Percentiles rank a stretch among this genome's conserved stretches.
phyloP scores from a whole-genome alignment of 2,888 invertebrate species.

The Clostera curtula region DNA sequence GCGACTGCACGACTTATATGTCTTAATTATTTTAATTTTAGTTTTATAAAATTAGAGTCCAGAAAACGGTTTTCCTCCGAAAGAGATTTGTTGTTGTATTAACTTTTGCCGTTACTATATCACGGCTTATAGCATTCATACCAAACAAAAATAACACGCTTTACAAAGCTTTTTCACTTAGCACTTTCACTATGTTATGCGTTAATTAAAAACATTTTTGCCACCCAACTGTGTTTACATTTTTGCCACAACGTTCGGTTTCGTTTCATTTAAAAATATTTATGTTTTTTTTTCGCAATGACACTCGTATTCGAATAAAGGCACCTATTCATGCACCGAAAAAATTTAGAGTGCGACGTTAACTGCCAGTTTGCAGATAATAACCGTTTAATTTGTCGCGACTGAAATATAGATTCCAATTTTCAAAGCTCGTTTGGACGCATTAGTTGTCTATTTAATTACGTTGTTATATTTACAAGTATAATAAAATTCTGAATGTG shows the following conservation, averaged over 20 bases:
- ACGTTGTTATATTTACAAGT: constrained; percentile 4
- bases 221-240: background rate
- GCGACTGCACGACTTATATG: too few relatives aligned
- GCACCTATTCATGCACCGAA: constrained; percentile 13
- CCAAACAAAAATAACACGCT: too few relatives aligned
- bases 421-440: constrained; percentile 5
- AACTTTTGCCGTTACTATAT: too few relatives aligned
- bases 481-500: constrained; percentile 1
- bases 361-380: constrained; percentile 11
- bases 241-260: constrained; percentile 6
- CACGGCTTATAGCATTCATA: too few relatives aligned
- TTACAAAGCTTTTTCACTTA: too few relatives aligned
- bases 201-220: background rate
- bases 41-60: too few relatives aligned
- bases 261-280: constrained; percentile 15
- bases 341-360: constrained; percentile 7
- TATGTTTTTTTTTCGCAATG: constrained; percentile 13
- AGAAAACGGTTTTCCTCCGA: too few relatives aligned
- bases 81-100: too few relatives aligned
- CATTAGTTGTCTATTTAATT: constrained; percentile 9
- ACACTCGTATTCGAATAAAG: constrained; percentile 16
- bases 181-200: background rate
- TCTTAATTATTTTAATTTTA: too few relatives aligned
- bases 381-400: constrained; percentile 15
- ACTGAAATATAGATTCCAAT: constrained; percentile 10